These are phyloP conservation scores for Megalopta genalis DNA, from an alignment of 1,140 invertebrate genomes.

Conservation along the genomic window DNA sequence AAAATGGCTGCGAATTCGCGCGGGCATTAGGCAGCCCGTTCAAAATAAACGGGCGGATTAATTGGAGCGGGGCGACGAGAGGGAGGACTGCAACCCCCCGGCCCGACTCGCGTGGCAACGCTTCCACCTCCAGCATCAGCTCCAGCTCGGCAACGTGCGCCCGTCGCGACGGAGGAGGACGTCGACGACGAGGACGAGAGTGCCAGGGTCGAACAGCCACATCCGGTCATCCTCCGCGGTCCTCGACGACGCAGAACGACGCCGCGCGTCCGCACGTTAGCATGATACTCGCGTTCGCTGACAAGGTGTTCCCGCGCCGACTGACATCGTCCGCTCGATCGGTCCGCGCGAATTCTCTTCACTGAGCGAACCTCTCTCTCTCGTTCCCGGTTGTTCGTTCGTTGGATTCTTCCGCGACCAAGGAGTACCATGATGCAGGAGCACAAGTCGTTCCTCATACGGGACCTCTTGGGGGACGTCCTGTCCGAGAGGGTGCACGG, in stretches of 20 bases:
- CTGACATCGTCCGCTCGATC: neutral
- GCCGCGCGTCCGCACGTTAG: constrained; percentile 58
- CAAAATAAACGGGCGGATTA: constrained; percentile 80
- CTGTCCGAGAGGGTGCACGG: constrained; percentile 81
- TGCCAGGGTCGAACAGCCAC: constrained; percentile 23
- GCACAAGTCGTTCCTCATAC: constrained; percentile 89
- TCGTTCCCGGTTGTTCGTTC: neutral
- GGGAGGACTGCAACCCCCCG: constrained; percentile 9
- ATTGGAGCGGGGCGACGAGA: constrained; percentile 67
- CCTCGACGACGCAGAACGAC: constrained; percentile 60
- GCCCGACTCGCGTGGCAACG: constrained; percentile 29
- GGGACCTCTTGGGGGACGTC: constrained; percentile 88
- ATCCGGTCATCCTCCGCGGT: constrained; percentile 47
- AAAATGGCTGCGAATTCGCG: constrained; percentile 80
- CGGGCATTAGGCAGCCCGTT: constrained; percentile 75
- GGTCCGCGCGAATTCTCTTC: neutral
- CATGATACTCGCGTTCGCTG: constrained; percentile 46
- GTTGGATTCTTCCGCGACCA: neutral
- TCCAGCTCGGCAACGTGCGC: constrained; percentile 34
- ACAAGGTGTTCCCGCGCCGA: constrained; percentile 26
- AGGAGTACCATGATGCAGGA: constrained; percentile 81
- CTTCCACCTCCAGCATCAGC: constrained; percentile 14
- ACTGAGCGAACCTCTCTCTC: neutral
- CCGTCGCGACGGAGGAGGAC: constrained; percentile 8
- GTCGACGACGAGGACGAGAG: constrained; percentile 21